These are phyloP conservation scores for Gallirallus australis DNA, from an alignment of 2,797 vertebrate genomes.

Conservation along the genomic window DNA sequence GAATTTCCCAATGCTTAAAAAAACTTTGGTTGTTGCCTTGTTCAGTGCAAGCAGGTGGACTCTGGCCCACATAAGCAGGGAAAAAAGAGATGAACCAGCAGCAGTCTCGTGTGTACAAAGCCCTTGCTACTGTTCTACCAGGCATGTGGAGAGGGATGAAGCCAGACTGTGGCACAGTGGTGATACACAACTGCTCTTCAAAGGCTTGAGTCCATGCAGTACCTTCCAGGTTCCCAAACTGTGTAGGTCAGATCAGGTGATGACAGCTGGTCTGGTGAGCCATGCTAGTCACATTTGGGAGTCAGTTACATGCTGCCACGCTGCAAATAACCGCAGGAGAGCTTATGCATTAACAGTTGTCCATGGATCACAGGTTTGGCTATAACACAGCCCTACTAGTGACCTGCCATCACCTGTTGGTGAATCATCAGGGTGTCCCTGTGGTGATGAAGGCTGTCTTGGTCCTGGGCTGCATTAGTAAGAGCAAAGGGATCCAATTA, in stretches of 20 bases:
- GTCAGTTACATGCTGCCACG: not conserved
- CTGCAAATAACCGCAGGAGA: not conserved
- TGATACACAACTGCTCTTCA: not conserved
- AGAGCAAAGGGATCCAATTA: not conserved
- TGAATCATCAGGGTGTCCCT: not conserved
- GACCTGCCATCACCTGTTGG: not conserved
- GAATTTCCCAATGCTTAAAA: not conserved
- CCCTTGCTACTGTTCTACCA: not conserved
- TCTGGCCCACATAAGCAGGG: not conserved
- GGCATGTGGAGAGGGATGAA: not conserved
- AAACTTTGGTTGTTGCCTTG: not conserved
- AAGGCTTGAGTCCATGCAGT: not conserved
- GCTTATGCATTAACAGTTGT: not conserved
- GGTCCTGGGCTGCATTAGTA: not conserved
- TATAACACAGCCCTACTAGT: not conserved
- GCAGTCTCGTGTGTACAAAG: accelerated
- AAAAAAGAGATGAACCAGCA: not conserved
- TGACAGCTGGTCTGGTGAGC: not conserved
- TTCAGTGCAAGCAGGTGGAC: not conserved
- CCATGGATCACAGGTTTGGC: not conserved
- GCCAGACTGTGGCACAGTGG: not conserved
- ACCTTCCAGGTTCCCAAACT: not conserved
- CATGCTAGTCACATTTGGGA: not conserved
- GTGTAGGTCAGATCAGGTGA: not conserved
- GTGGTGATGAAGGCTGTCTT: not conserved